Evolutionary conservation across 2,888 invertebrate species (phyloP).

Genomic region (Choristoneura rosaceana): DNA sequence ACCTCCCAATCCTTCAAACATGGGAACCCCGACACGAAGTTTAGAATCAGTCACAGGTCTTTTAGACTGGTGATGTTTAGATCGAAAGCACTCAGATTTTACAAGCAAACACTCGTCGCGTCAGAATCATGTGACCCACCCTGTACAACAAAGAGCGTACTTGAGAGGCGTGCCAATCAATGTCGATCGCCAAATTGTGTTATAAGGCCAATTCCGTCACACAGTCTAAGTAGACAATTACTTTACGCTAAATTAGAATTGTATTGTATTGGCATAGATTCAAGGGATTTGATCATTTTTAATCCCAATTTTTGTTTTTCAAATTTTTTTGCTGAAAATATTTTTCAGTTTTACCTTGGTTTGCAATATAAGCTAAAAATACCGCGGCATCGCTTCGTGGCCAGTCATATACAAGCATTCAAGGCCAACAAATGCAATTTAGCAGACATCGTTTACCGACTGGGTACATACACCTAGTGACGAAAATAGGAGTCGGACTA

Average conservation of each 20-base stretch:
- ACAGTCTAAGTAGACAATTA: constrained; percentile 19
- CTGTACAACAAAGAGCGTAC: constrained; percentile 54
- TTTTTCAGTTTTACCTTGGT: constrained; percentile 31
- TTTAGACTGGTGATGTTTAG: constrained; percentile 48
- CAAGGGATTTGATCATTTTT: neutral
- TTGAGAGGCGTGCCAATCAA: constrained; percentile 61
- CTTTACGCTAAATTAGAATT: constrained; percentile 13
- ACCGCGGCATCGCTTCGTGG: constrained; percentile 12
- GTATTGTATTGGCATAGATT: constrained; percentile 5
- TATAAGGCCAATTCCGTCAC: constrained; percentile 39
- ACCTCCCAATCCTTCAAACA: constrained; percentile 51
- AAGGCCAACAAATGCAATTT: constrained; percentile 42
- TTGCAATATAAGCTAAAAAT: constrained; percentile 27
- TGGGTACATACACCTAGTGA: constrained; percentile 19
- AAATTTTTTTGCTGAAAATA: constrained; percentile 7
- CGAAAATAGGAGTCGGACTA: constrained; percentile 30
- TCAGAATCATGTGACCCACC: constrained; percentile 62
- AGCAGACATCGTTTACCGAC: constrained; percentile 37
- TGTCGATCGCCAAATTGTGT: constrained; percentile 55
- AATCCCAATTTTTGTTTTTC: neutral
- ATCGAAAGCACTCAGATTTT: constrained; percentile 59
- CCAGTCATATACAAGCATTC: constrained; percentile 29
- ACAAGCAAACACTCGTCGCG: constrained; percentile 56
- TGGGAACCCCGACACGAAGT: constrained; percentile 46
- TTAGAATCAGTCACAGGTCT: constrained; percentile 56